Percentiles rank a stretch among this genome's conserved stretches.
Conservation (phyloP, 64 coral and sea anemone genomes). For the Actinia equina region DNA sequence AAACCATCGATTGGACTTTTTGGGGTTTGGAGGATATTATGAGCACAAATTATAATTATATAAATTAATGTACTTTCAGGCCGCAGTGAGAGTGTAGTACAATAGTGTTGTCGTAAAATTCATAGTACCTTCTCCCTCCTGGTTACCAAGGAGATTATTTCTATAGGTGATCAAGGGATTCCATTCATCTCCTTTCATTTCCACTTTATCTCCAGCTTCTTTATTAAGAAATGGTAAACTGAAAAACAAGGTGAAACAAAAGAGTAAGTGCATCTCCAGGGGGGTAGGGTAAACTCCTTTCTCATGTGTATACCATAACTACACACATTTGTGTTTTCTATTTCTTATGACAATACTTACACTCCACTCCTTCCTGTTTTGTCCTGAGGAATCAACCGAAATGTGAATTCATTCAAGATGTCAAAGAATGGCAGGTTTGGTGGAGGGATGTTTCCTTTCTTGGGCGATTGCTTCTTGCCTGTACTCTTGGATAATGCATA, state of each 20-base stretch:
- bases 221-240: slow-evolving; percentile 82
- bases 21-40: too few relatives aligned
- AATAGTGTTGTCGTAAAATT: too few relatives aligned
- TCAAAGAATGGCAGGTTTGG: slow-evolving; percentile 86
- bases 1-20: too few relatives aligned
- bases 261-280: too few relatives aligned
- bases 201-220: slow-evolving; percentile 43
- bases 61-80: too few relatives aligned
- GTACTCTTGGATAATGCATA: slow-evolving; percentile 48
- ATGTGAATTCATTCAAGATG: slow-evolving; percentile 85
- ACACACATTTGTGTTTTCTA: not conserved
- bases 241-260: slow-evolving; percentile 1
- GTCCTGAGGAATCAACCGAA: slow-evolving; percentile 80
- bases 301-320: too few relatives aligned
- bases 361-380: slow-evolving; percentile 77
- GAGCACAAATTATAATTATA: too few relatives aligned
- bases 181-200: slow-evolving; percentile 77
- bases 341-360: slow-evolving; percentile 44
- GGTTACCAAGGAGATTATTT: slow-evolving; percentile 55
- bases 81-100: too few relatives aligned
- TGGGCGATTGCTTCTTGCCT: slow-evolving; percentile 3
- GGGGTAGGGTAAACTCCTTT: too few relatives aligned
- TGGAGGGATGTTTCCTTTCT: slow-evolving; percentile 35
- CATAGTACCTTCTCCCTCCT: slow-evolving; percentile 37
- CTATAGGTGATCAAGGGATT: slow-evolving; percentile 71